Evolutionary conservation across 2,797 vertebrate genomes (phyloP).

Genomic region (Acanthurus tractus): DNA sequence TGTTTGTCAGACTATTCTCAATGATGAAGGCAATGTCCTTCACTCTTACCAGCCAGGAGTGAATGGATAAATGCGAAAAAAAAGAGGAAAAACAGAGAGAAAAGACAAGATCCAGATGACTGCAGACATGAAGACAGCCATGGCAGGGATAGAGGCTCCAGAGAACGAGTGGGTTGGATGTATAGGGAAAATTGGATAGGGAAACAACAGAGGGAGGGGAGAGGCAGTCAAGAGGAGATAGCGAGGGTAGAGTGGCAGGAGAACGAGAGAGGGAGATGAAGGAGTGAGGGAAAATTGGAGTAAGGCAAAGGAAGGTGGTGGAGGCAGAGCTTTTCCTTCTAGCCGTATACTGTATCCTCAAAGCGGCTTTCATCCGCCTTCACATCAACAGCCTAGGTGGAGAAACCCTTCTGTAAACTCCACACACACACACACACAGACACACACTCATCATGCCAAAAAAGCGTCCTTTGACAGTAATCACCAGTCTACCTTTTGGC

Average conservation of each 20-base stretch:
- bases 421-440: constrained; percentile 28
- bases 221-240: constrained; percentile 66
- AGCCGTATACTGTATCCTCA: constrained; percentile 67
- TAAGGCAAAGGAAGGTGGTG: constrained; percentile 58
- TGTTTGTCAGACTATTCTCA: constrained; percentile 21
- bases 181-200: constrained; percentile 68
- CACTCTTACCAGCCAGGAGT: constrained; percentile 16
- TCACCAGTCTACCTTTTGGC: constrained; percentile 67
- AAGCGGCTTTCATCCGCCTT: constrained; percentile 76
- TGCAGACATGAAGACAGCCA: constrained; percentile 48
- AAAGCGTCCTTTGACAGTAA: constrained; percentile 62
- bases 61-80: constrained; percentile 18
- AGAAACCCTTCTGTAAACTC: constrained; percentile 60
- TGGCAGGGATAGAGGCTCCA: constrained; percentile 38
- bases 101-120: constrained; percentile 49
- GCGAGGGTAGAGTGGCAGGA: constrained; percentile 51
- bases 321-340: constrained; percentile 64
- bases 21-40: constrained; percentile 29
- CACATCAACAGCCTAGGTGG: constrained; percentile 54
- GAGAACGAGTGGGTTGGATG: constrained; percentile 55
- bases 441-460: constrained; percentile 53
- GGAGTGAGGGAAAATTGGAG: constrained; percentile 46
- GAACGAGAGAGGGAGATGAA: constrained; percentile 53
- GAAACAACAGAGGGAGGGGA: constrained; percentile 68
- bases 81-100: constrained; percentile 41